Evolutionary conservation across 2,113 vertebrate genomes (phyloP).

Genomic region (Pardalotus punctatus): DNA sequence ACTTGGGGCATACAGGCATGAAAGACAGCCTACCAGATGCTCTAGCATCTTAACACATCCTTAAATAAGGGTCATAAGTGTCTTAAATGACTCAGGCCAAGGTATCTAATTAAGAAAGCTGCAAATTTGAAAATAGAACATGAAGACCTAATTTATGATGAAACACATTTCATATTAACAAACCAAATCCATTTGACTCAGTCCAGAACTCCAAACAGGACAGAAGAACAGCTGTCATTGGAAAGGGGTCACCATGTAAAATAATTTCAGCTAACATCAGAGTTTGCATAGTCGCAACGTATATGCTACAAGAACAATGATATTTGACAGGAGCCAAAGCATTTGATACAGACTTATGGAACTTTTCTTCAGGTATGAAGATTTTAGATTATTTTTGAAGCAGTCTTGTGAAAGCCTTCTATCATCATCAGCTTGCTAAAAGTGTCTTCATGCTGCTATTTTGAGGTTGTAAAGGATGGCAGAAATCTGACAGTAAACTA

Average conservation of each 20-base stretch:
- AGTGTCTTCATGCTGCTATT: background rate
- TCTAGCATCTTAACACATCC: background rate
- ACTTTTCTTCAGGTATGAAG: background rate
- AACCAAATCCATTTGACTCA: background rate
- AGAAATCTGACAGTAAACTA: background rate
- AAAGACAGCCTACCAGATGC: background rate
- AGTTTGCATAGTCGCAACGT: background rate
- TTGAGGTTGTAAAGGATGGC: background rate
- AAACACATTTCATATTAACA: background rate
- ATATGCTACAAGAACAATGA: background rate
- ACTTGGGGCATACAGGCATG: background rate
- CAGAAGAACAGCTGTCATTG: background rate
- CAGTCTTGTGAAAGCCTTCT: background rate
- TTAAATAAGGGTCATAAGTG: background rate
- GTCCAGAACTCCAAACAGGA: background rate
- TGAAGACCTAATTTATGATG: background rate
- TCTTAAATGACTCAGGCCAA: background rate
- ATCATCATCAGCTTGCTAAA: background rate
- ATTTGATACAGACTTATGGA: background rate
- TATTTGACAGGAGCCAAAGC: background rate
- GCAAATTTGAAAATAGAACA: background rate
- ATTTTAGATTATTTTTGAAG: background rate
- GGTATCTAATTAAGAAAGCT: background rate
- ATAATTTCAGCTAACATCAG: background rate
- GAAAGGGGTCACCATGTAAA: background rate